Base-by-base conservation (phyloP, 1,140 invertebrate genomes). In the Sminthurinus signatus region DNA sequence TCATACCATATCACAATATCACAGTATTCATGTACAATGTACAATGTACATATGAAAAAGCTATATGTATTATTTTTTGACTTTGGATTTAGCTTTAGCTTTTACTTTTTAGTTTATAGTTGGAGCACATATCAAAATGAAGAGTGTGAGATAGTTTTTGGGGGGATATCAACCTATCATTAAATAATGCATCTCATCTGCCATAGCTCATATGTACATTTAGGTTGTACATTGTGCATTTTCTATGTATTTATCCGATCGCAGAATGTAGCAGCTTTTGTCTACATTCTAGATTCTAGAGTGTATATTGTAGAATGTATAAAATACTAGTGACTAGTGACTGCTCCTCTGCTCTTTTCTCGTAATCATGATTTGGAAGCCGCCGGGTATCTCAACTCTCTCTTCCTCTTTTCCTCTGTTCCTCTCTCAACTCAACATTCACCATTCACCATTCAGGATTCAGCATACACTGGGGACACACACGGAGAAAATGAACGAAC, bases 151-250 rank as follows among this genome's bases (percentile, higher is more conserved):
- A 64, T 64, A 64, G 62, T 64, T 63, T 56, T 63, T 27, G 43
- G 46, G 65, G 36, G 50, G 60, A n/a, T n/a, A n/a, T n/a, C n/a
- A 55, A 62, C 48, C 61, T 58, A 66, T 70, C 68, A 70, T 70
- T 70, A 70, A 70, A 52, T 52, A 52, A 52, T 70, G 63, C 61
- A 69, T 55, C 50, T 63, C 56, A 67, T 63, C 60, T 62, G 52
- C 46, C 50, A 62, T 56, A 52, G 46, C 32, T 36, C 32, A 36
- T 36, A 5, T 36, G 32, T 8, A 36, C 5, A 23, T 36, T 36
- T 15, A 15, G 5, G 32, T 5, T 8, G 32, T 36, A 15, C 15
- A 15, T 36, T 36, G 32, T 36, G 32, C 15, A 36, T 36, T 36
- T 5, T 36, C 5, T 36, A 36, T 36, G 32, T 36, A 36, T 5